A percentile compares a stretch with the other conserved stretches of the same genome.
Conservation (phyloP, 2,888 invertebrate genomes). For the Eilema sororculum region DNA sequence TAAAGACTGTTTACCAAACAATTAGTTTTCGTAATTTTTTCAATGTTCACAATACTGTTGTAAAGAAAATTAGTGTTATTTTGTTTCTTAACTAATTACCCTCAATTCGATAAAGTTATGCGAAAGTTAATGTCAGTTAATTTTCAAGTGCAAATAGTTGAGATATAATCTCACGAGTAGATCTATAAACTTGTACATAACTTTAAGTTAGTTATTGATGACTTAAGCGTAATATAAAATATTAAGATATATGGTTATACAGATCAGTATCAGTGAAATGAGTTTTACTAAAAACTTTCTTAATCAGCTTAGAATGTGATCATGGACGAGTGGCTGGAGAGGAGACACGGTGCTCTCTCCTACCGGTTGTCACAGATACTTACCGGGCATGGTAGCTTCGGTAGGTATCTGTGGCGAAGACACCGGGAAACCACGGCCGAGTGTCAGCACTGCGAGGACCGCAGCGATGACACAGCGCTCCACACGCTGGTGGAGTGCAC, state of each 20-base stretch:
- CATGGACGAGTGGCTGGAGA: too few species aligned
- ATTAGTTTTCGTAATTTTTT: too few species aligned
- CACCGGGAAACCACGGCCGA: too few species aligned
- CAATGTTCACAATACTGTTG: background rate
- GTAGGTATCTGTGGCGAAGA: too few species aligned
- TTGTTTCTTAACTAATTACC: background rate
- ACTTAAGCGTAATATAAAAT: background rate
- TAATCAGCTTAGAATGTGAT: background rate
- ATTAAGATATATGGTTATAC: background rate
- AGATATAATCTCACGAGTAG: background rate
- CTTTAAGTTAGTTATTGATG: background rate
- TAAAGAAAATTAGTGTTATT: background rate
- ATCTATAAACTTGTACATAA: constrained; percentile 4
- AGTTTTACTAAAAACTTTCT: background rate
- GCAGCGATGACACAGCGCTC: too few species aligned
- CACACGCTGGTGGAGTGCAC: too few species aligned
- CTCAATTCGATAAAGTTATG: background rate
- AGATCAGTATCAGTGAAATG: background rate
- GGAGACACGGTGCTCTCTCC: too few species aligned
- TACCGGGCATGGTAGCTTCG: too few species aligned
- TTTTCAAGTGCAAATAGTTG: background rate
- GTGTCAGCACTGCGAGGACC: too few species aligned
- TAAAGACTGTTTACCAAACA: too few species aligned
- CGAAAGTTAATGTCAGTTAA: constrained; percentile 3
- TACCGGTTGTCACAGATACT: too few species aligned